phyloP scores from a whole-genome alignment of 1,140 invertebrate species.

The Zaprionus gabonicus region DNA sequence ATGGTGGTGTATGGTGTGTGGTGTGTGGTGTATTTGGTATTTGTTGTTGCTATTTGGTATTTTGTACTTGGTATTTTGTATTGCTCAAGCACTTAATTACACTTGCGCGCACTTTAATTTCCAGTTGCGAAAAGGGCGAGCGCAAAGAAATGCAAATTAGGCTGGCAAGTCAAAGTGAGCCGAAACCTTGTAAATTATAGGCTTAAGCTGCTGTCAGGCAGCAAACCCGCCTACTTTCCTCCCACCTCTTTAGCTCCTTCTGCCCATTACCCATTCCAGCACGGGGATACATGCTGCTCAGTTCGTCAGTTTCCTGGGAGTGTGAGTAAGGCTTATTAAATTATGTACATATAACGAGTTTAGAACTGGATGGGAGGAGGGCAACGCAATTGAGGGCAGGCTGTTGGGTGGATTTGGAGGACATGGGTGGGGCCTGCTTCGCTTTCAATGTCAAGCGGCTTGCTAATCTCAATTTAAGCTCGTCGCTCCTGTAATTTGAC shows the following conservation, averaged over 20 bases:
- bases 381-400: neutral
- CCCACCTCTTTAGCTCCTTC: too few species aligned
- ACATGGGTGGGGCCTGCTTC: neutral
- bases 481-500: conserved; percentile 38
- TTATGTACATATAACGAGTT: conserved; percentile 49
- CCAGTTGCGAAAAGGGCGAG: conserved; percentile 48
- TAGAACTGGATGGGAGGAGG: neutral
- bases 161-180: conserved; percentile 68
- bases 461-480: conserved; percentile 70
- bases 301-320: neutral
- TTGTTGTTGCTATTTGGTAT: conserved; percentile 7
- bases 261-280: conserved; percentile 1
- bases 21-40: conserved; percentile 12
- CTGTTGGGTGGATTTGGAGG: neutral
- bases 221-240: neutral
- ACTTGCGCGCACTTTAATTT: conserved; percentile 82
- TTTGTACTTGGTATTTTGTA: conserved; percentile 33
- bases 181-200: conserved; percentile 81
- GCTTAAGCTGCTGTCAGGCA: conserved; percentile 59
- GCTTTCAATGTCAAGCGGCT: conserved; percentile 57
- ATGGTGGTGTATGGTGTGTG: neutral
- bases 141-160: conserved; percentile 70
- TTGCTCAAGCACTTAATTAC: conserved; percentile 78
- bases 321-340: conserved; percentile 65
- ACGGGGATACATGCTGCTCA: conserved; percentile 52